Percentiles rank a stretch among this genome's conserved stretches.
Conservation (phyloP, 1,140 invertebrate species). For the Cyrtorhinus lividipennis region DNA sequence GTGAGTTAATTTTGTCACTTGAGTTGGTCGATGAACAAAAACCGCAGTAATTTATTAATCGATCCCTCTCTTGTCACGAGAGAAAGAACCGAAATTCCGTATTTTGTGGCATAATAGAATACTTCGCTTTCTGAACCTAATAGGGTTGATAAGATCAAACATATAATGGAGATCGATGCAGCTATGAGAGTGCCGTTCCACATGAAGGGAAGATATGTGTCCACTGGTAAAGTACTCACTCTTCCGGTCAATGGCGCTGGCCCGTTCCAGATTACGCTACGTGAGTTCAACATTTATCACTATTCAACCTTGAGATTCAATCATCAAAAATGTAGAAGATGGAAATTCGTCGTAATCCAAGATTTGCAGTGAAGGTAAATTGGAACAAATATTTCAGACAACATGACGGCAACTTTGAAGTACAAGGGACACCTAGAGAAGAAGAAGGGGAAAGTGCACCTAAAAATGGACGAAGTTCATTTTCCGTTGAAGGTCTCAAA, state of each 20-base stretch:
- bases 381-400: not conserved
- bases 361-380: no score
- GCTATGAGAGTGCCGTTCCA: not conserved
- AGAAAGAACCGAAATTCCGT: no score
- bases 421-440: constrained; percentile 2
- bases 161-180: constrained; percentile 1
- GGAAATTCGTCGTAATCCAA: no score
- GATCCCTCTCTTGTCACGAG: no score
- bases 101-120: no score
- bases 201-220: constrained; percentile 2
- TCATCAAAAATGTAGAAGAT: no score
- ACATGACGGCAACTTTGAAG: constrained; percentile 7
- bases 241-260: constrained; percentile 8
- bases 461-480: not conserved
- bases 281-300: constrained; percentile 6
- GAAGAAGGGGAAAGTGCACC: not conserved
- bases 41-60: no score
- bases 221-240: constrained; percentile 1
- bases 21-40: not conserved
- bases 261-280: constrained; percentile 1
- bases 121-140: no score
- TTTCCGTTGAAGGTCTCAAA: constrained; percentile 3
- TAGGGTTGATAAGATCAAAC: not conserved
- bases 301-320: not conserved
- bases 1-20: not conserved